Evolutionary conservation across 2,888 invertebrate genomes (phyloP).

Genomic region (Cheiracanthium punctorium): DNA sequence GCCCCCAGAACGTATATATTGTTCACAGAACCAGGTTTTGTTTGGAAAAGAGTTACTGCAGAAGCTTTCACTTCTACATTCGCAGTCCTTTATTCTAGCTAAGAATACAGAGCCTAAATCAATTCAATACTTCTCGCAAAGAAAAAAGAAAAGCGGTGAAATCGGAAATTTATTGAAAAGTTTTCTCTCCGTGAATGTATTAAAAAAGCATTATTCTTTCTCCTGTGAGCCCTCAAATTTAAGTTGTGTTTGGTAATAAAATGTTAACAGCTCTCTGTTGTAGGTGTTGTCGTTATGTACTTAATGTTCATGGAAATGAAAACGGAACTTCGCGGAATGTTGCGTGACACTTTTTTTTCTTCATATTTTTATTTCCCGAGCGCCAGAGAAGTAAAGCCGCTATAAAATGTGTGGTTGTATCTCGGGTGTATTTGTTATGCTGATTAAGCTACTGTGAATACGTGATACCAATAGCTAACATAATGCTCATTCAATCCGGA

Average conservation of each 20-base stretch:
- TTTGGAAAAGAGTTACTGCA: too few species aligned
- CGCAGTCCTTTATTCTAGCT: too few species aligned
- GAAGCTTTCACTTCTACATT: too few species aligned
- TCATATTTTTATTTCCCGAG: slow-evolving; percentile 21
- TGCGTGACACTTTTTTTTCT: slow-evolving; percentile 51
- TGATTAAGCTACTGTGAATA: slow-evolving; percentile 67
- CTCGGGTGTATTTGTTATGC: slow-evolving; percentile 62
- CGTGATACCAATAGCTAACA: slow-evolving; percentile 62
- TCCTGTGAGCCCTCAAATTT: not conserved
- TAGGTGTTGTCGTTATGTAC: slow-evolving; percentile 60
- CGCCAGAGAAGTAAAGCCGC: slow-evolving; percentile 43
- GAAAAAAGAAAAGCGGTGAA: not conserved
- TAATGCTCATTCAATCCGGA: slow-evolving; percentile 65
- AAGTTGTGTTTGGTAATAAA: slow-evolving; percentile 28
- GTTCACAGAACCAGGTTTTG: too few species aligned
- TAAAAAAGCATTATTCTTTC: too few species aligned
- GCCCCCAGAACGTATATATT: too few species aligned
- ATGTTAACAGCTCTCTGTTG: slow-evolving; percentile 53
- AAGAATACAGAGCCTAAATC: too few species aligned
- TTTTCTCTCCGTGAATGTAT: not conserved
- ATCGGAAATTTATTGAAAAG: not conserved
- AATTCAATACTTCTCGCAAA: too few species aligned
- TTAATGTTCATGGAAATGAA: slow-evolving; percentile 67
- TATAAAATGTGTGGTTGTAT: slow-evolving; percentile 57
- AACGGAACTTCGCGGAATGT: slow-evolving; percentile 59